Evolutionary conservation across 2,113 vertebrate species (phyloP), one percentile per base, ranked within the genome.

Genomic region (Stictonetta naevosa): DNA sequence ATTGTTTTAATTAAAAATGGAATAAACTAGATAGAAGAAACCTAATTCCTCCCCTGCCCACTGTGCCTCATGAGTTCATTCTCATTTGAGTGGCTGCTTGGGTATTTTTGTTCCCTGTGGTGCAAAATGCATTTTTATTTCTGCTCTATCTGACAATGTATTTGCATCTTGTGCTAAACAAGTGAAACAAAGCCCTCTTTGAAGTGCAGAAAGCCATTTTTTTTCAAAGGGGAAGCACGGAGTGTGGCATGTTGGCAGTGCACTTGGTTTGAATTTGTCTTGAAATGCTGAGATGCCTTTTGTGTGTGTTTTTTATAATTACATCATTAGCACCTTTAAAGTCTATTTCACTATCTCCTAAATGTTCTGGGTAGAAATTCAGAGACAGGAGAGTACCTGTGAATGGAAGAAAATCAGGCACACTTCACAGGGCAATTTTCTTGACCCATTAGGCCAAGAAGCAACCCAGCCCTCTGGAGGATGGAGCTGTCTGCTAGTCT

Each of bases 101-200:
- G 86, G 22, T 76, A 25, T 56, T 96, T 88, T 84, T 93, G 56
- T 76, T 96, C 88, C 79, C 42, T 34, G 3, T 77, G 34, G 72
- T 78, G 80, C 83, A 90, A 95, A 93, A 88, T 38, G 68, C 63
- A 19, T 85, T 90, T 87, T 95, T 38, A 64, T 46, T 67, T 38
- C 53, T 82, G 77, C 90, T 85, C 16, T 2, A 53, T 84, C 85
- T 95, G 92, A 93, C 66, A 84, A n/a, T 48, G 36, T 36, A 92
- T 97, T 97, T 96, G 96, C 93, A 92, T 94, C 83, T 86, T 0
- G 26, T 80, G 95, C 92, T 91, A 92, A 94, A 84, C 69, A 91
- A 94, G 86, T 91, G 93, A 94, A 89, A 84, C 77, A 92, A 80
- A 97, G 80, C 55, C 74, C 83, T 90, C 95, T 97, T 96, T 97